phyloP scores from a whole-genome alignment of 2,888 invertebrate genomes.

The Megamerina dolium region DNA sequence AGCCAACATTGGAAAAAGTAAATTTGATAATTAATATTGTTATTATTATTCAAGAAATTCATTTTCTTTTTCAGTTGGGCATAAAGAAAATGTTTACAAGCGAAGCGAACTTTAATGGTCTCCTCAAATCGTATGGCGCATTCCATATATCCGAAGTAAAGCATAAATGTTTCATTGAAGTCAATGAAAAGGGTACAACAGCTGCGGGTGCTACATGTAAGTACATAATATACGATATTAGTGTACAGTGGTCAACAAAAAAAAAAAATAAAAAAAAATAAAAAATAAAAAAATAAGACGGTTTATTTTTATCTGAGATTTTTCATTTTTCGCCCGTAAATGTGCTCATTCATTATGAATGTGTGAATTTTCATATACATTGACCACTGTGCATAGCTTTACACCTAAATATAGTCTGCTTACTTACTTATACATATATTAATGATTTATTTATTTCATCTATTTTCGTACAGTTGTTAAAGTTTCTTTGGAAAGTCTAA shows the following conservation, averaged over 20 bases:
- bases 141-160: conserved; percentile 65
- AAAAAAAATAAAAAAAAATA: no score
- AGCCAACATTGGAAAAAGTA: conserved; percentile 10
- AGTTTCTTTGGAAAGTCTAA: conserved; percentile 34
- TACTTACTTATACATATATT: no score
- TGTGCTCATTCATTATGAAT: no score
- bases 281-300: no score
- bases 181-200: conserved; percentile 84
- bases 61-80: conserved; percentile 53
- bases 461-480: conserved; percentile 36
- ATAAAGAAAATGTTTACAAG: conserved; percentile 59
- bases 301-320: no score
- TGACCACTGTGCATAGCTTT: no score
- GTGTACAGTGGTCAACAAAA: no score
- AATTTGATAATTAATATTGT: not conserved
- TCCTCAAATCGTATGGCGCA: conserved; percentile 53
- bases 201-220: conserved; percentile 72
- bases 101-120: conserved; percentile 56
- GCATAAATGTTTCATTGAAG: conserved; percentile 81
- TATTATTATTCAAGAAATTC: not conserved
- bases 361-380: no score
- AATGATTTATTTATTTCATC: no score
- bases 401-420: no score
- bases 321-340: no score
- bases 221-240: conserved; percentile 10